Conservation (phyloP, 2,797 vertebrate species). For the Hirundo rustica region DNA sequence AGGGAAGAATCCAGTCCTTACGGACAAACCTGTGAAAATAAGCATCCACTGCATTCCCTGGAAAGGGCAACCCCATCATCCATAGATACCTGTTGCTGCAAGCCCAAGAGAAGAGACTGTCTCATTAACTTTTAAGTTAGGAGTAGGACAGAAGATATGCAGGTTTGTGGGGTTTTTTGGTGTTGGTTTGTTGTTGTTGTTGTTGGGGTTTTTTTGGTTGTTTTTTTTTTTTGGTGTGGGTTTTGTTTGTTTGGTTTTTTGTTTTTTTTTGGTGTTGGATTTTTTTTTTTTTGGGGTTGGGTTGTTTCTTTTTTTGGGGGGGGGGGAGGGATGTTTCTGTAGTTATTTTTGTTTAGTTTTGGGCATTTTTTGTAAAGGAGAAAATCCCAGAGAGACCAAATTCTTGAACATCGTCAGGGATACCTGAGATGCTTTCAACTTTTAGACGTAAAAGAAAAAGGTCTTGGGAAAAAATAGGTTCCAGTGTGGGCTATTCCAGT, state of each 20-base stretch:
- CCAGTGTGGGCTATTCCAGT: background rate
- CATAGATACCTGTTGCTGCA: background rate
- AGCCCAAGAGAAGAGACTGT: background rate
- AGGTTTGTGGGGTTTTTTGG: background rate
- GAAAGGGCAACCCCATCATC: background rate
- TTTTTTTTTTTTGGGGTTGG: background rate
- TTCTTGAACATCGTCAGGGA: background rate
- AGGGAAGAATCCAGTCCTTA: background rate
- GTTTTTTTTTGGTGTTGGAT: no score
- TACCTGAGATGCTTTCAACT: background rate
- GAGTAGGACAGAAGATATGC: background rate
- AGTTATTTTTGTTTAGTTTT: background rate
- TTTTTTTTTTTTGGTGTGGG: no score
- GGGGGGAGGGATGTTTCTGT: background rate
- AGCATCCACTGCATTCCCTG: background rate
- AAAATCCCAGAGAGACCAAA: background rate
- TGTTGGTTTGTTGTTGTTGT: no score
- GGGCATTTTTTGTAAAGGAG: background rate
- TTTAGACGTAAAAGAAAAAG: background rate
- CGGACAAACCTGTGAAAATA: background rate
- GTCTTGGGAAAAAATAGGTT: background rate
- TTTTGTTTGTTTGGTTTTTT: no score
- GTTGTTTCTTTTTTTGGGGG: no score
- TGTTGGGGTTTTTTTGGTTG: no score
- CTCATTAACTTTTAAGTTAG: background rate